Evolutionary conservation across 2,888 invertebrate species (phyloP), one percentile per base, ranked within the genome.

Genomic region (Unio pictorum): DNA sequence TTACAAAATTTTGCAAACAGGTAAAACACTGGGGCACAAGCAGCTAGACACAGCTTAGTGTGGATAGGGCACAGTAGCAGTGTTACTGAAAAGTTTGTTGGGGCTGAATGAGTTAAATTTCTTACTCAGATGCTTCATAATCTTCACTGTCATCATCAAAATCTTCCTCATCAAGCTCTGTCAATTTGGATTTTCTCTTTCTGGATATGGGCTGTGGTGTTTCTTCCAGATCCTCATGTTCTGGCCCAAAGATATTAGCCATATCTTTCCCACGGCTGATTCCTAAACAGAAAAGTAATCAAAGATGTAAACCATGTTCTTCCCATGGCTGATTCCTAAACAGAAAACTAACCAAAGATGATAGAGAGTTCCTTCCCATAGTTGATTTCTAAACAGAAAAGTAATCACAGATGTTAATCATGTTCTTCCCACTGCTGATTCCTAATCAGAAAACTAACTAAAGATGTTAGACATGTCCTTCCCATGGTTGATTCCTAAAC

Each of bases 341-440:
- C 72, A 7, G 65, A 54, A 18, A 7, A 55, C 3, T 23, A 23
- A 23, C 0, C 96, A 23, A 71, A 71, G 20, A 96, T 96, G 66
- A 95, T 96, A n/a, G 95, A 93, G 82, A 96, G 96, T 89, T 97
- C 96, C 89, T 97, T 97, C 0, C 97, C 97, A 30, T 95, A 92
- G 1, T 95, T 95, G 0, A 94, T 94, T 45, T 94, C 94, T 69
- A 94, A 20, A 72, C 72, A 7, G 65, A 54, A 18, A 7, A 55
- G 54, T 23, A 23, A 23, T 23, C 96, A 23, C 71, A 71, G 20
- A 96, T 96, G 66, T 95, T 96, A n/a, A 95, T 93, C 82, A 96
- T 96, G 89, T 97, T 96, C 89, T 97, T 97, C 0, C 97, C 97
- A 30, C 95, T 92, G 1, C 96, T 95, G 0, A 94, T 94, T 45